phyloP scores from a whole-genome alignment of 1,140 invertebrate species.

The Delia radicum region DNA sequence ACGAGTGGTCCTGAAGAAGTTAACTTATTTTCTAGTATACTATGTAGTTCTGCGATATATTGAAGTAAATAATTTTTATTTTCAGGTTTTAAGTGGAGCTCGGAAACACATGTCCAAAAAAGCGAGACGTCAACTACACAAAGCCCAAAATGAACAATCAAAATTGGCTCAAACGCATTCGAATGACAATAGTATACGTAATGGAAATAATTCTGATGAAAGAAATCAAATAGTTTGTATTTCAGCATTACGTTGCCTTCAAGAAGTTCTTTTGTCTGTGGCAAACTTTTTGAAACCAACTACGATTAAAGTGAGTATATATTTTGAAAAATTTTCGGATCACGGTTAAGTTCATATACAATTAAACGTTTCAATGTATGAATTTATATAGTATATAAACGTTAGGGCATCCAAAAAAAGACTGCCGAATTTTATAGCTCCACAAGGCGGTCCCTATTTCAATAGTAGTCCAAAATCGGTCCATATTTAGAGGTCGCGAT shows the following conservation, averaged over 20 bases:
- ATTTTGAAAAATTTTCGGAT: too few species aligned
- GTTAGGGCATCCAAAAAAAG: too few species aligned
- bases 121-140: constrained; percentile 26
- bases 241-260: constrained; percentile 23
- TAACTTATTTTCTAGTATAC: too few species aligned
- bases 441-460: too few species aligned
- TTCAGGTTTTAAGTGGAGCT: constrained; percentile 27
- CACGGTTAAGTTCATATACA: too few species aligned
- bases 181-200: constrained; percentile 3
- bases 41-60: too few species aligned
- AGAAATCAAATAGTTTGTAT: constrained; percentile 19
- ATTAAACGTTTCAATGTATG: too few species aligned
- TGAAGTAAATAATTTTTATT: not conserved
- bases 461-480: too few species aligned
- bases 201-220: constrained; percentile 13
- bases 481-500: too few species aligned
- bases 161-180: constrained; percentile 27
- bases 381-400: too few species aligned
- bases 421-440: too few species aligned
- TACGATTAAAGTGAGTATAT: not conserved
- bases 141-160: constrained; percentile 25
- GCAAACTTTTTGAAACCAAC: constrained; percentile 26
- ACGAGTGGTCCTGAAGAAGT: too few species aligned
- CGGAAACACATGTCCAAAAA: constrained; percentile 30
- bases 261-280: constrained; percentile 4